Conservation (phyloP, 37 sponge, comb jelly and placozoan species). For the Eunapius fragilis region DNA sequence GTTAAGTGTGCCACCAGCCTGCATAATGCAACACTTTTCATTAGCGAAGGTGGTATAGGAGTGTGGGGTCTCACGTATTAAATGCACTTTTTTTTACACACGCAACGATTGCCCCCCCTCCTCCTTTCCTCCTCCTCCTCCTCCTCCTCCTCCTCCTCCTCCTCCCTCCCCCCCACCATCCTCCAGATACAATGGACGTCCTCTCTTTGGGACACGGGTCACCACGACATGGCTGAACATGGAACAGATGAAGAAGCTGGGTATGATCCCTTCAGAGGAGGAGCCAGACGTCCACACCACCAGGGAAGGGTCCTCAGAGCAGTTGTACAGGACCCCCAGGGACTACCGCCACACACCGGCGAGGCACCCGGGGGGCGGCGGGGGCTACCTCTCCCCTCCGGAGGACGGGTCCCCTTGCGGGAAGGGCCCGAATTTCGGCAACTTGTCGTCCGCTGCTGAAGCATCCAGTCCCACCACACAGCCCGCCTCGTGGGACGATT, state of each 20-base stretch:
- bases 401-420: background rate
- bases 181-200: slow-evolving; percentile 33
- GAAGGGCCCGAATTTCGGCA: too few species aligned
- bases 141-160: background rate
- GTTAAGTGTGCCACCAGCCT: too few species aligned
- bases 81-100: too few species aligned
- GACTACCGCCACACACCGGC: background rate
- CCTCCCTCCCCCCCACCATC: background rate
- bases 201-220: background rate
- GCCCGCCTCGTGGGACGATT: background rate
- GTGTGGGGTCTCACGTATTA: too few species aligned
- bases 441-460: too few species aligned
- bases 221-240: slow-evolving; percentile 29
- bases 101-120: too few species aligned
- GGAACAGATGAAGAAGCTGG: slow-evolving; percentile 13
- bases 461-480: background rate
- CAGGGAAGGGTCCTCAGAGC: too few species aligned
- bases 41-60: too few species aligned
- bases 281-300: too few species aligned
- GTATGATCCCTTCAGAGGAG: background rate
- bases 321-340: too few species aligned
- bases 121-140: background rate
- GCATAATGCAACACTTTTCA: too few species aligned
- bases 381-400: background rate
- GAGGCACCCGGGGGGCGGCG: too few species aligned